Evolutionary conservation across 2,888 invertebrate species (phyloP).

Genomic region (Morinoia aosen): DNA sequence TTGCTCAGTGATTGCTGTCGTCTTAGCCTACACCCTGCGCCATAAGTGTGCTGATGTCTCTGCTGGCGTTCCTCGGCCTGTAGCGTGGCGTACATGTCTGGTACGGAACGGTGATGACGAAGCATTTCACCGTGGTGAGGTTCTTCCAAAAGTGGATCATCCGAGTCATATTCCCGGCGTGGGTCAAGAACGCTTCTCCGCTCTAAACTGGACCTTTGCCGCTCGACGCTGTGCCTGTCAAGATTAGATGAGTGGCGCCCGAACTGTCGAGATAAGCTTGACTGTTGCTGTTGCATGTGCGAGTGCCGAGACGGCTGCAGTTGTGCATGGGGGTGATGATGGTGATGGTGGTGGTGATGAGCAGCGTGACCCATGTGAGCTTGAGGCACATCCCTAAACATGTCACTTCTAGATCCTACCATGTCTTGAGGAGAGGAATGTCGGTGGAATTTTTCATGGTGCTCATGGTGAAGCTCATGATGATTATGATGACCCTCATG

Average conservation of each 20-base stretch:
- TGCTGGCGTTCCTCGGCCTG: conserved; percentile 62
- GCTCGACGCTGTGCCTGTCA: conserved; percentile 65
- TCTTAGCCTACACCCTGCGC: conserved; percentile 64
- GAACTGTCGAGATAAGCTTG: conserved; percentile 59
- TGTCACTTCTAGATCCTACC: conserved; percentile 59
- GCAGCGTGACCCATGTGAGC: conserved; percentile 57
- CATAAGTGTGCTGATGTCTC: conserved; percentile 66
- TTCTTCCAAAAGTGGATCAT: conserved; percentile 58
- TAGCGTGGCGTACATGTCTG: conserved; percentile 66
- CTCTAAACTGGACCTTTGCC: conserved; percentile 62
- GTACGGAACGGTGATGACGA: conserved; percentile 66
- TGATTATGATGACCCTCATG: conserved; percentile 59
- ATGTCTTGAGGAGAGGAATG: conserved; percentile 66
- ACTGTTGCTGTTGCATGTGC: conserved; percentile 55
- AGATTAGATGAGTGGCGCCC: conserved; percentile 63
- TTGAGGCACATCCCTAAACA: conserved; percentile 58
- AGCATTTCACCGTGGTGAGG: conserved; percentile 61
- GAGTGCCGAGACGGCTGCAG: conserved; percentile 39
- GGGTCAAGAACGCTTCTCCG: conserved; percentile 59
- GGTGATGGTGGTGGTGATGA: conserved; percentile 64
- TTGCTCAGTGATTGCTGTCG: conserved; percentile 66
- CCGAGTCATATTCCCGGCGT: conserved; percentile 65
- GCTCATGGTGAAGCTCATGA: conserved; percentile 60
- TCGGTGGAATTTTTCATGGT: conserved; percentile 63
- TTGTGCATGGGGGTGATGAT: conserved; percentile 57